A percentile compares a stretch with the other conserved stretches of the same genome.
Conservation (phyloP, 2,113 vertebrate genomes). For the Haemorhous mexicanus region DNA sequence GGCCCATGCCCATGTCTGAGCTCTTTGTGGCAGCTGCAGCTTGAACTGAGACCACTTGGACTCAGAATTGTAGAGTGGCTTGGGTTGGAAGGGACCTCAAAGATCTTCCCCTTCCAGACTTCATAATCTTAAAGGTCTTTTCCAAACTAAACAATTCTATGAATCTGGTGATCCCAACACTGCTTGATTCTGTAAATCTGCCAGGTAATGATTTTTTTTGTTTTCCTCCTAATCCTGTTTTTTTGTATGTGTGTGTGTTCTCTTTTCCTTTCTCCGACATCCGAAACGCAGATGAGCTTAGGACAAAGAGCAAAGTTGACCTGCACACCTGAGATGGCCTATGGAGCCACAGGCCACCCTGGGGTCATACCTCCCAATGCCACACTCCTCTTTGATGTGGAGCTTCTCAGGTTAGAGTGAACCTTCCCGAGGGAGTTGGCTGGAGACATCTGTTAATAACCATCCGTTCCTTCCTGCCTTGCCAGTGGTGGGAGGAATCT, state of each 20-base stretch:
- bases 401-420: constrained; percentile 96
- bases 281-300: constrained; percentile 89
- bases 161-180: neutral
- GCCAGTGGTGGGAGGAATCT: neutral
- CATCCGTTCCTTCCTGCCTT: constrained; percentile 44
- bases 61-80: neutral
- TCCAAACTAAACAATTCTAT: neutral
- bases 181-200: neutral
- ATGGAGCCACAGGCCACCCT: constrained; percentile 92
- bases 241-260: constrained; percentile 49
- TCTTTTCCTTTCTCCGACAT: constrained; percentile 34
- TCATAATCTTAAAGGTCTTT: neutral
- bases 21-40: neutral
- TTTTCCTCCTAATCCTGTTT: neutral
- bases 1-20: neutral
- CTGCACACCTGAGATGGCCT: constrained; percentile 96
- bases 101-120: neutral
- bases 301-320: constrained; percentile 97
- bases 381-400: constrained; percentile 97
- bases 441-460: constrained; percentile 50
- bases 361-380: constrained; percentile 98
- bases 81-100: neutral
- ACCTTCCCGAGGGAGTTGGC: constrained; percentile 19
- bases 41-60: neutral
- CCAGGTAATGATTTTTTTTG: neutral